These are phyloP conservation scores for Psittacula cyanocephala DNA, from an alignment of 2,113 vertebrate species.

Conservation along the genomic window DNA sequence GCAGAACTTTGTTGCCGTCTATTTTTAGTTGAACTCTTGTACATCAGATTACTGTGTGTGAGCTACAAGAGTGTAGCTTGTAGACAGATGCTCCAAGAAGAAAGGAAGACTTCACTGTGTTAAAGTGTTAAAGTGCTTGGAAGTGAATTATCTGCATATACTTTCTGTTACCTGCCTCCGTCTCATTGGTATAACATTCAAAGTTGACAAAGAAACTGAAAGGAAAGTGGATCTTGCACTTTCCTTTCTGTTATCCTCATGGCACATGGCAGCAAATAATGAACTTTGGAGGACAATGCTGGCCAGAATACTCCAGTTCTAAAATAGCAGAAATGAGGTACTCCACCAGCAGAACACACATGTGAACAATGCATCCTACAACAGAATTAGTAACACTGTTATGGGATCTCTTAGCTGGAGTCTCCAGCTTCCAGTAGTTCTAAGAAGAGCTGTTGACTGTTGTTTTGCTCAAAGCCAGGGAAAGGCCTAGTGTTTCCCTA, in stretches of 20 bases:
- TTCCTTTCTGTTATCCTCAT: not conserved
- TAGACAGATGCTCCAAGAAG: not conserved
- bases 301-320: not conserved
- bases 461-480: not conserved
- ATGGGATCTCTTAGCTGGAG: not conserved
- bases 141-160: not conserved
- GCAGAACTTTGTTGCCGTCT: not conserved
- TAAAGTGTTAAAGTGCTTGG: not conserved
- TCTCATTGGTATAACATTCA: not conserved
- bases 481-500: not conserved
- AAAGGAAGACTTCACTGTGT: not conserved
- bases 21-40: constrained; percentile 8
- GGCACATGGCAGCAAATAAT: not conserved
- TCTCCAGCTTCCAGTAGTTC: not conserved
- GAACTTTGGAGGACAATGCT: not conserved
- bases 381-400: not conserved
- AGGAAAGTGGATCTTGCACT: not conserved
- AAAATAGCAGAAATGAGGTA: not conserved
- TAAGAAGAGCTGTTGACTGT: not conserved
- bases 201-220: not conserved
- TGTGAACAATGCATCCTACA: not conserved
- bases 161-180: not conserved
- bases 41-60: not conserved
- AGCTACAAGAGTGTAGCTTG: not conserved
- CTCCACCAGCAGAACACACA: not conserved